A percentile compares a stretch with the other conserved stretches of the same genome.
Evolutionary conservation across 2,113 vertebrate species (phyloP).

Genomic region (Eubucco bourcierii): DNA sequence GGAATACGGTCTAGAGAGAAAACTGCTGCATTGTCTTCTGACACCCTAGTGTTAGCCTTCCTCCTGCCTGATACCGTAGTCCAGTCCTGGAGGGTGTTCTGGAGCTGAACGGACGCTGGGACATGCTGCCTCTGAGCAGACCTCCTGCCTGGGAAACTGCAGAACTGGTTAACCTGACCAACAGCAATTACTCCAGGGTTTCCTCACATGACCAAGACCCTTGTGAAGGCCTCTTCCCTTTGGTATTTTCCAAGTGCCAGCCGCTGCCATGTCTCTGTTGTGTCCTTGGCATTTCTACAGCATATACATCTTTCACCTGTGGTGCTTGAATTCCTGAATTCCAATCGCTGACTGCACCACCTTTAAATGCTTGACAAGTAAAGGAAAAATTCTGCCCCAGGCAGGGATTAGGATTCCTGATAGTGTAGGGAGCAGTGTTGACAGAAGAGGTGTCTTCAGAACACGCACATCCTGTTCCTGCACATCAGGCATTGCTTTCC

Average conservation of each 20-base stretch:
- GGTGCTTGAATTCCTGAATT: not conserved
- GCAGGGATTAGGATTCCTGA: not conserved
- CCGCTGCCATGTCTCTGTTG: not conserved
- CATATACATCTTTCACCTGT: fast-evolving
- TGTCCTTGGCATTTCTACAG: not conserved
- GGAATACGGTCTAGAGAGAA: fast-evolving
- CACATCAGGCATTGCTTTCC: not conserved
- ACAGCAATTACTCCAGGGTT: not conserved
- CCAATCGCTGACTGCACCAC: not conserved
- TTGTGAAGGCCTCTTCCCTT: not conserved
- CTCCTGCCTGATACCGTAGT: not conserved
- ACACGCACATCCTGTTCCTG: not conserved
- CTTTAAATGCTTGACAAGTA: not conserved
- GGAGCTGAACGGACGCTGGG: not conserved
- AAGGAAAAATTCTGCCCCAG: not conserved
- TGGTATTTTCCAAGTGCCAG: fast-evolving
- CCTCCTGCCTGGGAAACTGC: not conserved
- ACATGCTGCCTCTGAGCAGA: not conserved
- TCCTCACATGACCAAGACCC: not conserved
- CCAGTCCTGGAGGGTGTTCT: not conserved
- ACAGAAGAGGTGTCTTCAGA: not conserved
- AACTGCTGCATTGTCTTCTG: fast-evolving
- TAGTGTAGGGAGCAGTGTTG: not conserved
- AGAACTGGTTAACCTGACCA: not conserved
- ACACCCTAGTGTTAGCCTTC: not conserved